These are phyloP conservation scores for Mamestra brassicae DNA, from an alignment of 2,888 invertebrate genomes.

Conservation along the genomic window DNA sequence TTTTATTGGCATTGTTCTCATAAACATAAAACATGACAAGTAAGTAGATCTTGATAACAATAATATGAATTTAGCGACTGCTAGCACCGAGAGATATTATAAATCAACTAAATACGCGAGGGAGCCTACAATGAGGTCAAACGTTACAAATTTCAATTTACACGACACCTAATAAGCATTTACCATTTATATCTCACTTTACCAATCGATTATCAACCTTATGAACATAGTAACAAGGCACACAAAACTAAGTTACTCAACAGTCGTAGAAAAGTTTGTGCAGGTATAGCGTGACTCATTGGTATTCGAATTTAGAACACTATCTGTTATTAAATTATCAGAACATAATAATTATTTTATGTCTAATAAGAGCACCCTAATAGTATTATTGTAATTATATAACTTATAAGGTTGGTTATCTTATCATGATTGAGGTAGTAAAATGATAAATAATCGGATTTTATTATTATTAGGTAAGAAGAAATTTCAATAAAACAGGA, in stretches of 20 bases:
- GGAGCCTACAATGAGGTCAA: conserved; percentile 81
- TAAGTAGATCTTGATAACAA: conserved; percentile 36
- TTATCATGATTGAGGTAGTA: conserved; percentile 7
- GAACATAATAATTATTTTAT: conserved; percentile 46
- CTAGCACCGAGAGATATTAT: conserved; percentile 62
- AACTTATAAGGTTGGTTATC: background rate
- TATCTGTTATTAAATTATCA: conserved; percentile 59
- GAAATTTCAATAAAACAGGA: background rate
- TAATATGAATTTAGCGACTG: conserved; percentile 54
- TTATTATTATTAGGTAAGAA: background rate
- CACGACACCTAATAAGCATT: conserved; percentile 63
- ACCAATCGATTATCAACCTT: conserved; percentile 46
- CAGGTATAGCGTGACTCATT: conserved; percentile 75
- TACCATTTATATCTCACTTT: conserved; percentile 35
- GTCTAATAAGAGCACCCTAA: conserved; percentile 19
- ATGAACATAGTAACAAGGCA: background rate
- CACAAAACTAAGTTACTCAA: conserved; percentile 26
- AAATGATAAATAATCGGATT: background rate
- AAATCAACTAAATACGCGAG: conserved; percentile 69
- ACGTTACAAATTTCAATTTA: conserved; percentile 82
- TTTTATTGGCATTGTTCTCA: conserved; percentile 9
- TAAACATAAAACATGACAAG: conserved; percentile 15
- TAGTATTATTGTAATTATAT: conserved; percentile 8
- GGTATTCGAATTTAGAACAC: conserved; percentile 65
- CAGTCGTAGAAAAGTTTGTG: conserved; percentile 36